phyloP scores from a whole-genome alignment of 2,113 vertebrate genomes.

The Gila orcuttii region DNA sequence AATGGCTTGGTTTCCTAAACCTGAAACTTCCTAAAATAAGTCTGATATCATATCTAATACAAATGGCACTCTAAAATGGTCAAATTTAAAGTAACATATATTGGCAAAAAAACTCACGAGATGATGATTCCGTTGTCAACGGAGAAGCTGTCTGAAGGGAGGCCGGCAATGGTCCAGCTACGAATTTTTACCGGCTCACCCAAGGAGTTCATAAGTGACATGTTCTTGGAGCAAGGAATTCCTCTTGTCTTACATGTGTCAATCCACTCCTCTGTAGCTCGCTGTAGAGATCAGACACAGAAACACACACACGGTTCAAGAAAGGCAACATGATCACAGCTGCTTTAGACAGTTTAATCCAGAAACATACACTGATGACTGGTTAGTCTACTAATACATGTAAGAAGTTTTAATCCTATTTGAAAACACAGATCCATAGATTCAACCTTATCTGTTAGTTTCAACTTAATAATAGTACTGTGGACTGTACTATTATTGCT shows the following conservation, averaged over 20 bases:
- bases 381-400: not conserved
- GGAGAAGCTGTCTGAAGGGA: slow-evolving; percentile 90
- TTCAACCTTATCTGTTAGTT: not conserved
- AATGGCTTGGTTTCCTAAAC: slow-evolving; percentile 5
- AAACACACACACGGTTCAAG: slow-evolving; percentile 13
- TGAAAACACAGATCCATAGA: slow-evolving; percentile 10
- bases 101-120: slow-evolving; percentile 73
- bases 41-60: not conserved
- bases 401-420: slow-evolving; percentile 1
- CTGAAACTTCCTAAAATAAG: not conserved
- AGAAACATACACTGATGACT: not conserved
- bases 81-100: not conserved
- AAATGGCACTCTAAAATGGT: not conserved
- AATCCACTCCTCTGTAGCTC: slow-evolving; percentile 83
- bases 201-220: slow-evolving; percentile 82
- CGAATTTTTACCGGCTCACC: slow-evolving; percentile 87
- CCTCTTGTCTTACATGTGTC: slow-evolving; percentile 74
- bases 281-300: slow-evolving; percentile 65
- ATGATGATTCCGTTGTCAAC: slow-evolving; percentile 90
- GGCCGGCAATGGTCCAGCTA: slow-evolving; percentile 86
- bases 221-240: slow-evolving; percentile 84
- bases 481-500: slow-evolving; percentile 11
- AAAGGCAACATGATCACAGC: not conserved
- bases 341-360: slow-evolving; percentile 1
- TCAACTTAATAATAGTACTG: not conserved